A percentile compares a stretch with the other conserved stretches of the same genome.
Conservation (phyloP, 2,113 vertebrate genomes). For the Scalopus aquaticus region DNA sequence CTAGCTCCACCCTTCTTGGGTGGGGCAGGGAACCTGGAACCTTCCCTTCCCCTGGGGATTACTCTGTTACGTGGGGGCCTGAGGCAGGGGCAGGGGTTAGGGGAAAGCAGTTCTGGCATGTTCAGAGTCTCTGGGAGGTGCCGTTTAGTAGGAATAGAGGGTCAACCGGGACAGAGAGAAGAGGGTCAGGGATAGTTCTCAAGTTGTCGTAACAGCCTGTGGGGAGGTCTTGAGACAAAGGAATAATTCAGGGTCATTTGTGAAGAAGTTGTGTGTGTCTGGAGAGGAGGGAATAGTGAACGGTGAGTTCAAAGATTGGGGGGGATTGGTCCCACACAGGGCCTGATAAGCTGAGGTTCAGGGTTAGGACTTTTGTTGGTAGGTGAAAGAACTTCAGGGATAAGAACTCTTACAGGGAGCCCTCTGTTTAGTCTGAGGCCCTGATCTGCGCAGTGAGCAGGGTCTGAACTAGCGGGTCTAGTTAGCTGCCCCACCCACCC, state of each 20-base stretch:
- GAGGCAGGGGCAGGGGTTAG: too few species aligned
- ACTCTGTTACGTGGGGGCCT: background rate
- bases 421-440: background rate
- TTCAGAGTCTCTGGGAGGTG: background rate
- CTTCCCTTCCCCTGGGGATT: too few species aligned
- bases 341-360: background rate
- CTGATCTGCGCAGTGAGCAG: accelerated
- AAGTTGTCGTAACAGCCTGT: background rate
- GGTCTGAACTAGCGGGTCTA: accelerated
- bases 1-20: too few species aligned
- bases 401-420: background rate
- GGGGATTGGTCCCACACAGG: accelerated
- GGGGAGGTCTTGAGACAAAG: background rate
- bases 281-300: background rate
- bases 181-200: background rate
- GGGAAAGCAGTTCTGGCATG: background rate
- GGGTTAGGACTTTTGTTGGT: background rate
- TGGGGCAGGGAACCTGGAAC: too few species aligned
- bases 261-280: background rate
- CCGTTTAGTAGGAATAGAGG: background rate
- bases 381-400: background rate
- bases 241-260: background rate
- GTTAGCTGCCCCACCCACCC: background rate
- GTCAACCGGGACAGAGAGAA: background rate
- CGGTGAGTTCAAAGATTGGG: background rate